phyloP scores from a whole-genome alignment of 1,140 invertebrate genomes.

The Wiebesia pumilae region DNA sequence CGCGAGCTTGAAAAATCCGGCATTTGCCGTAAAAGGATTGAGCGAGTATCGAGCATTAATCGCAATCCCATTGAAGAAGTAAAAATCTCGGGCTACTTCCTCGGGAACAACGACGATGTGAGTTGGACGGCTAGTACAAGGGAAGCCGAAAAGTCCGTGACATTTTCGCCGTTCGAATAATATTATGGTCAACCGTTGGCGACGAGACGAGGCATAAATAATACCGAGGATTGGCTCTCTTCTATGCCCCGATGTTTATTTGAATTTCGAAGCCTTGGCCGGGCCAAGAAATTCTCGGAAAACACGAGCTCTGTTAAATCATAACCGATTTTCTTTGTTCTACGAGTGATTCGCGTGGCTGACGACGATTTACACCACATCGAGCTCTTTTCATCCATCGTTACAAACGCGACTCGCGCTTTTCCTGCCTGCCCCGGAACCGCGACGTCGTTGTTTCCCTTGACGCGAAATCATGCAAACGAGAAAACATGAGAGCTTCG shows the following conservation, averaged over 20 bases:
- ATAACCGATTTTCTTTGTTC: slow-evolving; percentile 49
- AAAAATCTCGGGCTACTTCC: neutral
- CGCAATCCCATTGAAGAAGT: too few relatives aligned
- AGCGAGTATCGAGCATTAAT: too few relatives aligned
- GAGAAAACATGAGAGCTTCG: neutral
- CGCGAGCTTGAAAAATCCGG: too few relatives aligned
- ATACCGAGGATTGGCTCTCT: neutral
- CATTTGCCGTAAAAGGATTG: too few relatives aligned
- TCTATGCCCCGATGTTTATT: slow-evolving; percentile 11
- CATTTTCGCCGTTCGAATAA: slow-evolving; percentile 40
- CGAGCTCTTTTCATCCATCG: neutral
- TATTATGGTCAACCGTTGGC: slow-evolving; percentile 19
- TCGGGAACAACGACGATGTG: neutral
- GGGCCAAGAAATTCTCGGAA: slow-evolving; percentile 41
- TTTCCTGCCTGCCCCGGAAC: too few relatives aligned
- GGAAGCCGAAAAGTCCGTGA: slow-evolving; percentile 26
- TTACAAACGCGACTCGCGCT: neutral
- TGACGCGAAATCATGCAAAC: neutral
- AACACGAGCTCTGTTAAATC: slow-evolving; percentile 38
- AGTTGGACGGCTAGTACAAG: slow-evolving; percentile 17
- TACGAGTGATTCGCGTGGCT: neutral
- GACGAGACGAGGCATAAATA: slow-evolving; percentile 35
- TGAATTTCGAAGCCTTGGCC: slow-evolving; percentile 40
- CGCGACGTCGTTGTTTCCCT: too few relatives aligned
- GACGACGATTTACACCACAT: slow-evolving; percentile 2